Conservation (phyloP, 2,797 vertebrate species). For the Delichon dasypus region DNA sequence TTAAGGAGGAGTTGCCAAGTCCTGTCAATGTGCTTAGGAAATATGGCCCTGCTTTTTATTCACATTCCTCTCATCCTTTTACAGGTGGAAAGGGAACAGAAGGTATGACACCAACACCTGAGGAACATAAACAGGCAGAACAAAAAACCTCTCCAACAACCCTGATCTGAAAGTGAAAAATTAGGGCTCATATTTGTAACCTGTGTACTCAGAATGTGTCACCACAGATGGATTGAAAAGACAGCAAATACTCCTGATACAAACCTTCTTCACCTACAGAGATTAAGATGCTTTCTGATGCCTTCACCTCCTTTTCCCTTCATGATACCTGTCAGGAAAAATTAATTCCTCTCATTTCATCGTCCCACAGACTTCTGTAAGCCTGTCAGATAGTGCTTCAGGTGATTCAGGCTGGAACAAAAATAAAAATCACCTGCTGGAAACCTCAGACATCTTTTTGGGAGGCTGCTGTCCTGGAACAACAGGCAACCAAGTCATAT, state of each 20-base stretch:
- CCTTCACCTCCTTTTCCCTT: not conserved
- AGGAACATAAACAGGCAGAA: not conserved
- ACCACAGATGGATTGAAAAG: not conserved
- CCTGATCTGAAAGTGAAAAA: not conserved
- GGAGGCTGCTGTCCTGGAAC: not conserved
- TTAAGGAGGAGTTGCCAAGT: not conserved
- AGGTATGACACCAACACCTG: not conserved
- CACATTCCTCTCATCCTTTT: not conserved
- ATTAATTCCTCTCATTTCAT: not conserved
- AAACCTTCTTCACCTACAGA: not conserved
- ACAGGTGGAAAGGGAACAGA: not conserved
- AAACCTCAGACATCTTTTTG: not conserved
- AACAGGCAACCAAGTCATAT: not conserved
- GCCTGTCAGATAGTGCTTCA: not conserved
- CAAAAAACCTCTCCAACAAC: not conserved
- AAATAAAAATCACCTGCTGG: not conserved
- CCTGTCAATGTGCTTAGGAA: not conserved
- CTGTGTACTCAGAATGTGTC: not conserved
- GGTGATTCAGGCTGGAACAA: not conserved
- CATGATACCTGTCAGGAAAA: not conserved
- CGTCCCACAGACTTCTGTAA: not conserved
- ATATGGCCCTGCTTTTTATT: not conserved
- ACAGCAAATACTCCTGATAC: not conserved
- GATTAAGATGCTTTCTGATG: not conserved
- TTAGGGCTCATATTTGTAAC: not conserved